phyloP scores from a whole-genome alignment of 92 coral and sea anemone genomes.

The Epizoanthus scotinus region DNA sequence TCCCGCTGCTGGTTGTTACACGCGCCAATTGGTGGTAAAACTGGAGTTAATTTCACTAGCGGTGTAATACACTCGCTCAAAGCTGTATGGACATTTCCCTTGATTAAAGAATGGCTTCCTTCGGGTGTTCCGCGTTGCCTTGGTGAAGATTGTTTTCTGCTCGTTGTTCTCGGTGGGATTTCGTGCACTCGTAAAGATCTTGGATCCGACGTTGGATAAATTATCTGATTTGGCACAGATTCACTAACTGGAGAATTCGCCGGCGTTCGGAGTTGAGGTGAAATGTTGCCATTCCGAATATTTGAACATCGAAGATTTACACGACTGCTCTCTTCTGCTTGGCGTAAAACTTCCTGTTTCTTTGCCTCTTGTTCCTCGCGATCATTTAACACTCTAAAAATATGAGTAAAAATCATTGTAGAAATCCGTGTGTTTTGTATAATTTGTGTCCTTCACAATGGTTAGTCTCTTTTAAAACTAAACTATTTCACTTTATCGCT shows the following conservation, averaged over 20 bases:
- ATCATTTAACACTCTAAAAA: conserved; percentile 29
- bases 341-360: background rate
- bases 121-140: conserved; percentile 14
- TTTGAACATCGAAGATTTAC: background rate
- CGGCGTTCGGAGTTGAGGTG: background rate
- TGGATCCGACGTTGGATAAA: background rate
- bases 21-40: conserved; percentile 15
- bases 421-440: no score
- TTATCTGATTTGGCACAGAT: no score
- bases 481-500: no score
- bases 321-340: background rate
- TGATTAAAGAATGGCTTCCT: background rate
- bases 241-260: no score
- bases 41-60: background rate
- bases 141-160: conserved; percentile 5
- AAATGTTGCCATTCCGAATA: background rate
- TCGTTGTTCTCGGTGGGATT: conserved; percentile 19
- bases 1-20: background rate
- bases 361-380: conserved; percentile 6
- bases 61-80: background rate
- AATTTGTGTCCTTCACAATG: background rate
- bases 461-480: background rate
- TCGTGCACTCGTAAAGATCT: conserved; percentile 12
- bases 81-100: background rate
- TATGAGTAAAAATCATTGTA: conserved; percentile 33